Conservation (phyloP, 2,888 invertebrate species). For the Xylota segnis region DNA sequence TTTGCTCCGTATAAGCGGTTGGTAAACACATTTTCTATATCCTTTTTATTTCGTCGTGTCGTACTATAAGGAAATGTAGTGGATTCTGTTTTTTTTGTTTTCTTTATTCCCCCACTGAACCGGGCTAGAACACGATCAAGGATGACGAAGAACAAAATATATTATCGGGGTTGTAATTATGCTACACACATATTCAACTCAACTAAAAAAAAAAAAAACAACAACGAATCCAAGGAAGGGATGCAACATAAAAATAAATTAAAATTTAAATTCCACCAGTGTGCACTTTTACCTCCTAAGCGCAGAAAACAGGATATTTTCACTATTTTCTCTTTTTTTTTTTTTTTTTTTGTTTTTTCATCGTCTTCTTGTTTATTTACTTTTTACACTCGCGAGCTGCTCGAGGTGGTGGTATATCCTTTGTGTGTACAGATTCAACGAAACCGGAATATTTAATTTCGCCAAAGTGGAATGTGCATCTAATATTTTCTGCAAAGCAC, state of each 20-base stretch:
- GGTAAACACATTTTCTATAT: constrained; percentile 74
- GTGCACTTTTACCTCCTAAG: constrained; percentile 35
- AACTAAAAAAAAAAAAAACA: constrained; percentile 1
- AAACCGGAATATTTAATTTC: constrained; percentile 69
- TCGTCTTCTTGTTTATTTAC: constrained; percentile 36
- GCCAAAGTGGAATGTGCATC: constrained; percentile 55
- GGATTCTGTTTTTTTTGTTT: constrained; percentile 31
- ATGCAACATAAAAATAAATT: constrained; percentile 31
- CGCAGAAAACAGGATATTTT: constrained; percentile 47
- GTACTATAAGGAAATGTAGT: constrained; percentile 17
- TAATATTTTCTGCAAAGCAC: constrained; percentile 30
- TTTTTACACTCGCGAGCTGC: constrained; percentile 27
- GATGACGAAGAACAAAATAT: constrained; percentile 57
- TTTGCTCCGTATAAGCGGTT: constrained; percentile 63
- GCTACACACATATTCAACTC: not conserved
- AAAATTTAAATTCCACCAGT: constrained; percentile 54
- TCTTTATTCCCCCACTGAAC: constrained; percentile 41
- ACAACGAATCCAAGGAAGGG: not conserved
- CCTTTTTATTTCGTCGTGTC: constrained; percentile 37
- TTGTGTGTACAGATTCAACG: constrained; percentile 54
- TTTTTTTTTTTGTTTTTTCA: no score
- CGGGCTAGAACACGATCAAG: constrained; percentile 63
- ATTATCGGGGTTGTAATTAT: constrained; percentile 63
- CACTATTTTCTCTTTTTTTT: constrained; percentile 34
- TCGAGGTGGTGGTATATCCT: constrained; percentile 21